Base-by-base conservation (phyloP, 2,888 invertebrate genomes). In the Polyploca ridens region DNA sequence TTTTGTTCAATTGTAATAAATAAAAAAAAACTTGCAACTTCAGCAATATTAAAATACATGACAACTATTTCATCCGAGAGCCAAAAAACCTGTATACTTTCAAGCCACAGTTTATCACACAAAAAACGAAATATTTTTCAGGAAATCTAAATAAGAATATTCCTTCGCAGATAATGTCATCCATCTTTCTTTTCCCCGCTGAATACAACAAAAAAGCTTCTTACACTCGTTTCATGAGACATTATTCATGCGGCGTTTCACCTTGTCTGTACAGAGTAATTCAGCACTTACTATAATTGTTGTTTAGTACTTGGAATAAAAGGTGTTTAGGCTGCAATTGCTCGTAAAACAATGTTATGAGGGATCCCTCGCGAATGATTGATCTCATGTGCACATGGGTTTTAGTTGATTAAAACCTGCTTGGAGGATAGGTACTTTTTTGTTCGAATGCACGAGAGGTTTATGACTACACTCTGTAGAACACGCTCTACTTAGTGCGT, bases 221-320 rank as follows among this genome's bases (percentile, higher is more conserved):
- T 72, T 70, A 68, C 70, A 66, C 70, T 67, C 71, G 70, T 83
- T 79, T 77, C 77, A 80, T 83, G 80, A 70, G 69, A 72, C 75
- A 74, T 73, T 71, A 75, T 75, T 69, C 72, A 69, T 72, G 64
- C 19, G 54, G 16, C 54, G 19, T 19, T 74, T 68, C 74, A 72
- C 75, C 73, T 78, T 84, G 73, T 77, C 67, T 71, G 80, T 80
- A 77, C 75, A 69, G 73, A 74, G 77, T 76, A 85, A 84, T 79
- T 86, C 78, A 74, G 82, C 86, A 89, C 87, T 89, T 82, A 85
- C 79, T 75, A 81, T 89, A 89, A 90, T 89, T 89, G 86, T 86
- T 72, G 69, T 54, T 54, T 54, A 54, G n/a, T 64, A 35, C 35
- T 79, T 74, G 73, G 75, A 79, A 78, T 83, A 81, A 75, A 76